phyloP scores from a whole-genome alignment of 1,140 invertebrate species.

The Drosophila pallidifrons region DNA sequence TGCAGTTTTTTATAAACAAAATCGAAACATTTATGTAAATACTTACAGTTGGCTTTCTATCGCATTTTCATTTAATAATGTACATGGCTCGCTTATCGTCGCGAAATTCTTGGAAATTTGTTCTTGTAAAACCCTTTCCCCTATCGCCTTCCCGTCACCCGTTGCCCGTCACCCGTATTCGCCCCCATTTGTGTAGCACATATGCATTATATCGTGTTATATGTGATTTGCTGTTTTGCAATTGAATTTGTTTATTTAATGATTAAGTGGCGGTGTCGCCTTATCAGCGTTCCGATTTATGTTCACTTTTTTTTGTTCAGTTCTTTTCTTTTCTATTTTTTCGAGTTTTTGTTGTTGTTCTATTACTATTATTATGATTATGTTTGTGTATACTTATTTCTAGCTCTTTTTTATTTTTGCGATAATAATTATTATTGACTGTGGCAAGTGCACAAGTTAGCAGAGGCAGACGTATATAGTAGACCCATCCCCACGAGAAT shows the following conservation, averaged over 20 bases:
- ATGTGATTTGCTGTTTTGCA: conserved; percentile 65
- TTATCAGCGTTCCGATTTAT: conserved; percentile 49
- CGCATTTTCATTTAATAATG: conserved; percentile 6
- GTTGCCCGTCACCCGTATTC: conserved; percentile 5
- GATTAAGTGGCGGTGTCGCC: conserved; percentile 45
- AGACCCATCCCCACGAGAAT: not conserved
- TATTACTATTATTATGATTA: conserved; percentile 1
- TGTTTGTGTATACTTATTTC: conserved; percentile 14
- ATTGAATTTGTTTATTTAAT: conserved; percentile 62
- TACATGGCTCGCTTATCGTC: conserved; percentile 32
- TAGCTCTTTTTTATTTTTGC: too few relatives aligned
- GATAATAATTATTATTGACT: conserved; percentile 59
- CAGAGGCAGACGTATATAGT: not conserved
- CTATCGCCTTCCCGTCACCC: not conserved
- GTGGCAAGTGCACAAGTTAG: conserved; percentile 58
- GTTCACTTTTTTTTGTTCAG: conserved; percentile 22
- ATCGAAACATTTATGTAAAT: conserved; percentile 28
- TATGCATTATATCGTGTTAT: conserved; percentile 24
- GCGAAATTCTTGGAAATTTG: conserved; percentile 44
- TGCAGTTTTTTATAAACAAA: not conserved
- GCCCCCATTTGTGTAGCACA: conserved; percentile 15
- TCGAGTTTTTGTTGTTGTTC: conserved; percentile 2
- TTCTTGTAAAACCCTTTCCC: conserved; percentile 24
- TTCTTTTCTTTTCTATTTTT: conserved; percentile 14
- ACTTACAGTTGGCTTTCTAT: conserved; percentile 11